phyloP scores from a whole-genome alignment of 2,888 invertebrate genomes.

The Ganaspis brasiliensis region DNA sequence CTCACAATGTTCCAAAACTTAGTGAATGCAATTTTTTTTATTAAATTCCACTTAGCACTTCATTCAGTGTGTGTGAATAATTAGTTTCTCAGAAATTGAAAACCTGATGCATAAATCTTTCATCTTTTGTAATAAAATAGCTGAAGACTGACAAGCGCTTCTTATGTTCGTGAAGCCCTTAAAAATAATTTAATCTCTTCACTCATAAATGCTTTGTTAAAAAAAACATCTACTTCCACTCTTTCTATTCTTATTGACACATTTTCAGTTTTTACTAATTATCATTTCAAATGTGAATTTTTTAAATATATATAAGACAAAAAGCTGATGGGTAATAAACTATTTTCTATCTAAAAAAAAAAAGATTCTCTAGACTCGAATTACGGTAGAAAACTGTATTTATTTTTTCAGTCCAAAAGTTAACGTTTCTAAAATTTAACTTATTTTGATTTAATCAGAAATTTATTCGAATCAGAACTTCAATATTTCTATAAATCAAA shows the following conservation, averaged over 20 bases:
- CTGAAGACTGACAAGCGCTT: conserved; percentile 17
- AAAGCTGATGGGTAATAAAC: too few species aligned
- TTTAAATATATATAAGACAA: too few species aligned
- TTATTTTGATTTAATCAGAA: too few species aligned
- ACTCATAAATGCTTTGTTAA: background rate
- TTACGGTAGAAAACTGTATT: too few species aligned
- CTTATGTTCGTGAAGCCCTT: conserved; percentile 14
- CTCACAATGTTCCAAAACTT: background rate
- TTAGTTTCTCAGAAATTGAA: background rate
- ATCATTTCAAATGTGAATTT: too few species aligned
- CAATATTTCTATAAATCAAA: too few species aligned
- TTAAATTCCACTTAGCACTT: background rate
- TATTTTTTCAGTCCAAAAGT: too few species aligned
- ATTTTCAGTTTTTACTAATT: background rate
- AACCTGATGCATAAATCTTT: conserved; percentile 11
- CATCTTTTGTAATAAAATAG: conserved; percentile 9
- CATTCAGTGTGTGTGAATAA: background rate
- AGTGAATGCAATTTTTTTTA: background rate
- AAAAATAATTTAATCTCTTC: conserved; percentile 19
- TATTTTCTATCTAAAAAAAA: too few species aligned
- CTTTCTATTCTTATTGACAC: background rate
- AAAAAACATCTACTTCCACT: background rate
- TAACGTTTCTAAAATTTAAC: too few species aligned
- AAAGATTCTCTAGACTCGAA: too few species aligned
- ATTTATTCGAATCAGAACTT: too few species aligned